phyloP scores from a whole-genome alignment of 2,113 vertebrate genomes.

The Cyphotilapia sp. region DNA sequence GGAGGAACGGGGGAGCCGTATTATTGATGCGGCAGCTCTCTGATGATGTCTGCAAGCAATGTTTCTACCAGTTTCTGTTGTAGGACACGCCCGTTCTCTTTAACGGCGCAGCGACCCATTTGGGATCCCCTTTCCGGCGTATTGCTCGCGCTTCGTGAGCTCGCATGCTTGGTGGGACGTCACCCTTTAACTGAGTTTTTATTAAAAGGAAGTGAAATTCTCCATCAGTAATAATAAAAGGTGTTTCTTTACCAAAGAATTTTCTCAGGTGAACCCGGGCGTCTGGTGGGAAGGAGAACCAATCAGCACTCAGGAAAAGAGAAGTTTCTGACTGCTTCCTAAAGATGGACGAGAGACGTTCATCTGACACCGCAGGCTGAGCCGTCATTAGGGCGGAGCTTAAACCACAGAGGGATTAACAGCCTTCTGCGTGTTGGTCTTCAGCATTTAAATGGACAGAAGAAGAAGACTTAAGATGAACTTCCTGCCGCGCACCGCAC shows the following conservation, averaged over 20 bases:
- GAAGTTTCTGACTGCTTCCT: background rate
- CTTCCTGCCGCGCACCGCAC: accelerated
- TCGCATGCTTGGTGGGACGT: background rate
- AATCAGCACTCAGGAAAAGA: background rate
- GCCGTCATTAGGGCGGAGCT: background rate
- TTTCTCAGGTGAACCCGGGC: background rate
- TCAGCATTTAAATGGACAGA: background rate
- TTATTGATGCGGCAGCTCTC: background rate
- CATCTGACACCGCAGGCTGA: background rate
- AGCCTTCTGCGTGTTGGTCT: background rate
- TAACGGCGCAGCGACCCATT: background rate
- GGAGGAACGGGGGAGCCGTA: background rate
- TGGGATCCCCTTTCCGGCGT: background rate
- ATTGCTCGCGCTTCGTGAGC: background rate
- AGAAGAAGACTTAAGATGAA: background rate
- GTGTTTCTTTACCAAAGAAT: background rate
- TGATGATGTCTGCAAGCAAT: background rate
- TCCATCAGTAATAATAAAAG: background rate
- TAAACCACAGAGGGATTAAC: background rate
- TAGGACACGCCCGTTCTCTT: background rate
- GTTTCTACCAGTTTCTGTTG: background rate
- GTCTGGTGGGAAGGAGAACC: accelerated
- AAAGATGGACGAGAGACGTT: background rate
- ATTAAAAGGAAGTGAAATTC: background rate
- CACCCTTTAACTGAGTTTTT: background rate